Evolutionary conservation across 2,113 vertebrate species (phyloP).

Genomic region (Nyctibius bracteatus): DNA sequence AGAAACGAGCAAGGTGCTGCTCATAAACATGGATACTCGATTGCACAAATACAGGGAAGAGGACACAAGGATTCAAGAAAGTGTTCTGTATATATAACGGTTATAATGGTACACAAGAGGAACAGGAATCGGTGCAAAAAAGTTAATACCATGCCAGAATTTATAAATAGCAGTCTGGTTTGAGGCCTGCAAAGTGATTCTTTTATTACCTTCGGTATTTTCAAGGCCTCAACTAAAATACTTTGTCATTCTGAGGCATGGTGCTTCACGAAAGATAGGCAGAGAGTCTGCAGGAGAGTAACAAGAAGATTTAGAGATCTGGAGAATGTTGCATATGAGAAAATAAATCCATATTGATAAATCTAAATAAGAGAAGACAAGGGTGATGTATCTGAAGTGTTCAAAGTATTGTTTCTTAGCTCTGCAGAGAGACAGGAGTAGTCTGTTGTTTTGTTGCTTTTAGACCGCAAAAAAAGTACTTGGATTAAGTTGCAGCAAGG

Average conservation of each 20-base stretch:
- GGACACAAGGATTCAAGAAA: neutral
- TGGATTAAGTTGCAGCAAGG: neutral
- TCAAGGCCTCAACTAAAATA: neutral
- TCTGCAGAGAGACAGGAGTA: neutral
- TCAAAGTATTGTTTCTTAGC: neutral
- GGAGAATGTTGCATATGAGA: neutral
- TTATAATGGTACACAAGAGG: neutral
- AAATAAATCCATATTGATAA: neutral
- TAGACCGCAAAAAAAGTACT: neutral
- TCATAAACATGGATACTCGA: neutral
- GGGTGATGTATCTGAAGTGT: neutral
- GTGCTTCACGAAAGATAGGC: neutral
- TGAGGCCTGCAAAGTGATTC: neutral
- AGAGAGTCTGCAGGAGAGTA: neutral
- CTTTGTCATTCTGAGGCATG: neutral
- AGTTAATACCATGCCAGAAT: neutral
- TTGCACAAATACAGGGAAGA: neutral
- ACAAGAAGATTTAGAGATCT: neutral
- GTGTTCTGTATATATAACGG: neutral
- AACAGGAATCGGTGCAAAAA: neutral
- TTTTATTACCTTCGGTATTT: neutral
- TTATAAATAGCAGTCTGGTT: neutral
- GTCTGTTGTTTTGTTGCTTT: neutral
- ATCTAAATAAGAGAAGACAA: neutral
- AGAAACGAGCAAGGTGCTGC: neutral